A percentile compares a stretch with the other conserved stretches of the same genome.
These are phyloP conservation scores for Hylyphantes graminicola DNA, from an alignment of 1,140 invertebrate genomes.

Conservation along the genomic window DNA sequence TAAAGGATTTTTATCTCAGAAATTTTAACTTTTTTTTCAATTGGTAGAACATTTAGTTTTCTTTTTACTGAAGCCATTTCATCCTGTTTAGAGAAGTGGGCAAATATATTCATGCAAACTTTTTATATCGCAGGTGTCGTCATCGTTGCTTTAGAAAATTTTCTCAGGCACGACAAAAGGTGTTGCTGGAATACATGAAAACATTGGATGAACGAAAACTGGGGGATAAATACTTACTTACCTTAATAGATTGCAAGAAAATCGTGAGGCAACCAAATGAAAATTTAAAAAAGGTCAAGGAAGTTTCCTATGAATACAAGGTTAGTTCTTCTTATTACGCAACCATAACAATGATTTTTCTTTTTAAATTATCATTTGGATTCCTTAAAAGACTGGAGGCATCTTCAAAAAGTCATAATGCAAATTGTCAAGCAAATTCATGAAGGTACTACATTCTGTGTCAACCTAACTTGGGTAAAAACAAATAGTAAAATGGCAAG, in stretches of 20 bases:
- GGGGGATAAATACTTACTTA: conserved; percentile 25
- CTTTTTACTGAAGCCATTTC: too few species aligned
- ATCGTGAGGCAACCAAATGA: not conserved
- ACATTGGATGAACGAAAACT: conserved; percentile 16
- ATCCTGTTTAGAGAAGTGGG: too few species aligned
- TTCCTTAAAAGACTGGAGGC: too few species aligned
- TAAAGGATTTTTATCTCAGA: too few species aligned
- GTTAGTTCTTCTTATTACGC: not conserved
- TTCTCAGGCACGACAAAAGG: not conserved
- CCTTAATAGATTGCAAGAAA: conserved; percentile 30
- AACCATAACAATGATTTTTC: too few species aligned
- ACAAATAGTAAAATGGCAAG: too few species aligned
- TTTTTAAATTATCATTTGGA: too few species aligned
- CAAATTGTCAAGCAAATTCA: not conserved
- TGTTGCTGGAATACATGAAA: not conserved
- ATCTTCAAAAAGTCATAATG: not conserved
- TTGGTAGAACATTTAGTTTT: too few species aligned
- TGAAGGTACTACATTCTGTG: not conserved
- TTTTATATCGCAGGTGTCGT: conserved; percentile 35
- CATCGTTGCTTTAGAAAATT: conserved; percentile 10
- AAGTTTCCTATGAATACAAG: conserved; percentile 10
- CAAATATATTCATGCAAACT: not conserved
- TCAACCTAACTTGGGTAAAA: too few species aligned
- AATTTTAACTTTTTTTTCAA: too few species aligned
- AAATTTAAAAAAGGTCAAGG: conserved; percentile 28